Evolutionary conservation across 1,140 invertebrate genomes (phyloP).

Genomic region (Holcopasites calliopsidis): DNA sequence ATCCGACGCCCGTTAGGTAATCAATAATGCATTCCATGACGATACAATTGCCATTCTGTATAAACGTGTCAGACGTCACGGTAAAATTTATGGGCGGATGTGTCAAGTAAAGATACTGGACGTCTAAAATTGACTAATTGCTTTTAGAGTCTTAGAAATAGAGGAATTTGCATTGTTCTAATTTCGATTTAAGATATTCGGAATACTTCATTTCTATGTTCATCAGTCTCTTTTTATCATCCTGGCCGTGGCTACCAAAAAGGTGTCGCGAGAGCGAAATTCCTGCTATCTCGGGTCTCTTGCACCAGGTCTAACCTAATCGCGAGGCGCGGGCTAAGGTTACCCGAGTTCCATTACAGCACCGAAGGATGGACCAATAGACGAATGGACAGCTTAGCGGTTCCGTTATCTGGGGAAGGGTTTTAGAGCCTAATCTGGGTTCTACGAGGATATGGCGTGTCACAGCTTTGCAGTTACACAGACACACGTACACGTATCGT

Average conservation of each 20-base stretch:
- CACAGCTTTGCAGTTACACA: conserved; percentile 19
- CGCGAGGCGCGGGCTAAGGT: conserved; percentile 15
- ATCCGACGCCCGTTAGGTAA: too few species aligned
- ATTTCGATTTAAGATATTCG: not conserved
- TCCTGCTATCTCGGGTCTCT: conserved; percentile 3
- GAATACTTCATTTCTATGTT: conserved; percentile 21
- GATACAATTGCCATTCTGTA: too few species aligned
- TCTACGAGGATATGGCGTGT: conserved; percentile 55
- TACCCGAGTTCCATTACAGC: conserved; percentile 48
- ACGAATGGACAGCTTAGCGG: conserved; percentile 68
- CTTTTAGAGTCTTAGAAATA: not conserved
- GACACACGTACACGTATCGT: not conserved
- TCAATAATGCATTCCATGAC: too few species aligned
- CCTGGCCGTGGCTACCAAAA: not conserved
- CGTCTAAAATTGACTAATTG: too few species aligned
- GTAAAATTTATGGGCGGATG: too few species aligned
- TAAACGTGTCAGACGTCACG: not conserved
- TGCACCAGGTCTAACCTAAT: not conserved
- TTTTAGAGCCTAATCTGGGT: conserved; percentile 69
- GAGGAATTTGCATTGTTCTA: not conserved
- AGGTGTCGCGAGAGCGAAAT: conserved; percentile 33
- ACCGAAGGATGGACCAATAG: conserved; percentile 54
- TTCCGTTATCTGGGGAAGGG: conserved; percentile 67
- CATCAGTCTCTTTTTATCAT: conserved; percentile 29
- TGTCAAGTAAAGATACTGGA: too few species aligned